A percentile compares a stretch with the other conserved stretches of the same genome.
Evolutionary conservation across 1,140 invertebrate genomes (phyloP).

Genomic region (Harlomillsia oculata): DNA sequence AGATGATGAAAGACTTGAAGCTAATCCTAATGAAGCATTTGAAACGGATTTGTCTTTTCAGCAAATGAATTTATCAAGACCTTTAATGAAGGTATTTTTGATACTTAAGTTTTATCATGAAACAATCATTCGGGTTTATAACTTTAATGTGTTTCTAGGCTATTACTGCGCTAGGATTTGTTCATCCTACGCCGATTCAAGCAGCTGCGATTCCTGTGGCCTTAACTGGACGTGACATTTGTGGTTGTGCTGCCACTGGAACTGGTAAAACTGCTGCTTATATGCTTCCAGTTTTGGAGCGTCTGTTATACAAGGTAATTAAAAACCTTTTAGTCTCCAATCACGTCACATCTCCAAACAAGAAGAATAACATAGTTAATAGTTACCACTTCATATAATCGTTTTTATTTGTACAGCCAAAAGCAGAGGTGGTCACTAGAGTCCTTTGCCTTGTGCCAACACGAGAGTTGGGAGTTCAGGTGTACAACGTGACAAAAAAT

Average conservation of each 20-base stretch:
- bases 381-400: not conserved
- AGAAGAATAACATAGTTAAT: not conserved
- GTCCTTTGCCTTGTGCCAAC: slow-evolving; percentile 93
- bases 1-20: slow-evolving; percentile 57
- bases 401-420: slow-evolving; percentile 40
- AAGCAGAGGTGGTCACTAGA: slow-evolving; percentile 56
- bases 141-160: slow-evolving; percentile 47
- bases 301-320: slow-evolving; percentile 64
- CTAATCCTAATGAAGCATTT: slow-evolving; percentile 50
- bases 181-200: slow-evolving; percentile 94
- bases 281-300: slow-evolving; percentile 92
- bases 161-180: slow-evolving; percentile 73
- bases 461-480: slow-evolving; percentile 89
- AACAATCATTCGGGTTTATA: not conserved
- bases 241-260: slow-evolving; percentile 93
- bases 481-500: slow-evolving; percentile 86
- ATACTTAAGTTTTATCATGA: slow-evolving; percentile 9
- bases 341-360: not conserved
- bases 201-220: slow-evolving; percentile 87
- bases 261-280: slow-evolving; percentile 98
- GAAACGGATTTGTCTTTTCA: slow-evolving; percentile 69
- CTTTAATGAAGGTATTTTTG: slow-evolving; percentile 64
- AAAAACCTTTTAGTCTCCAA: slow-evolving; percentile 38
- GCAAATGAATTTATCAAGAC: slow-evolving; percentile 85
- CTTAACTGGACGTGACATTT: slow-evolving; percentile 78